Evolutionary conservation across 2,797 vertebrate species (phyloP).

Genomic region (Smutsia temminckii): DNA sequence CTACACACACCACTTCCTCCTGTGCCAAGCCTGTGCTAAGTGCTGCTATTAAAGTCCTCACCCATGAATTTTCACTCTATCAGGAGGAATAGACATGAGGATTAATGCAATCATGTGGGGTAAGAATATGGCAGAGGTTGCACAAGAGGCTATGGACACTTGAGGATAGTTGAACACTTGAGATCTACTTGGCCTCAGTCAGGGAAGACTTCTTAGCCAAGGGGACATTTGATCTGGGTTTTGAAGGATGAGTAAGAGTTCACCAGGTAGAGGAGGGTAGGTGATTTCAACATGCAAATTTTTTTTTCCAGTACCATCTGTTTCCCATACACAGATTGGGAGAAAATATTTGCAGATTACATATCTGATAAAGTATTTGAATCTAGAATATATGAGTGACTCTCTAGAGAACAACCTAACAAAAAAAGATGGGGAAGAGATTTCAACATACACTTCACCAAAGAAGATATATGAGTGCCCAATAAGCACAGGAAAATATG

Average conservation of each 20-base stretch:
- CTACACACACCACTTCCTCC: fast-evolving
- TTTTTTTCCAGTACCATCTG: too few species aligned
- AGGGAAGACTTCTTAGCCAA: neutral
- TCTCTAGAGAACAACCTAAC: neutral
- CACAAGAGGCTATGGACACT: neutral
- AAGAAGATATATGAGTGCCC: neutral
- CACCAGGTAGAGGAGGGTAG: too few species aligned
- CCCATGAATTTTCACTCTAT: neutral
- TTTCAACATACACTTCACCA: neutral
- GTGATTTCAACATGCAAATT: neutral
- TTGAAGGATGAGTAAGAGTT: constrained; percentile 26
- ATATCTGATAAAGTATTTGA: neutral
- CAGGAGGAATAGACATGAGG: neutral
- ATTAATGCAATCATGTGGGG: fast-evolving
- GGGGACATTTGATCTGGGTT: neutral
- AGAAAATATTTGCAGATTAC: neutral
- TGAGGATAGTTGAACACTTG: neutral
- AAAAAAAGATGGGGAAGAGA: neutral
- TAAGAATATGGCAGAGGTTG: too few species aligned
- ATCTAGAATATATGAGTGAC: neutral
- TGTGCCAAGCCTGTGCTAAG: neutral
- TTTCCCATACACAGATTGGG: too few species aligned
- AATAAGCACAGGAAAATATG: fast-evolving
- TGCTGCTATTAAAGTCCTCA: neutral
- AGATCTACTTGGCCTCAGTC: neutral